A percentile compares a stretch with the other conserved stretches of the same genome.
These are phyloP conservation scores for Drosophila meridionalis DNA, from an alignment of 2,888 invertebrate species.

Conservation along the genomic window DNA sequence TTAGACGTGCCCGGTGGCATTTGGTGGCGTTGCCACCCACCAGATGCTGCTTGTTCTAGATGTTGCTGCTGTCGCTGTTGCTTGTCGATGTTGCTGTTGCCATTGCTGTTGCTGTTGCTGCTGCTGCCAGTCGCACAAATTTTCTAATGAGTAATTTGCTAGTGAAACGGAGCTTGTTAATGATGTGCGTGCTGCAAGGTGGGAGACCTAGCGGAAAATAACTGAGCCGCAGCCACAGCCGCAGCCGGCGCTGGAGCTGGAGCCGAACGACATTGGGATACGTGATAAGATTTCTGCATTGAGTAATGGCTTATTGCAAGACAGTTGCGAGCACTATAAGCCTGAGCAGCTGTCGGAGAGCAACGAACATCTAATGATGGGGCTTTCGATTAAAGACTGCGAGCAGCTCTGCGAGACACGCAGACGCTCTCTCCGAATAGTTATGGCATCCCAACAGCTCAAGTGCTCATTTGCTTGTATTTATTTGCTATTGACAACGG, in stretches of 20 bases:
- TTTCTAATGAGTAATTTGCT: conserved; percentile 75
- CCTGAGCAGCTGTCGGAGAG: conserved; percentile 20
- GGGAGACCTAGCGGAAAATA: background rate
- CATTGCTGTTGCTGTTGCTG: conserved; percentile 8
- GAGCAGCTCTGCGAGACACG: background rate
- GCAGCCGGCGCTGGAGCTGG: background rate
- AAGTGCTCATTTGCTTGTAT: background rate
- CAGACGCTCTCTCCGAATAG: background rate
- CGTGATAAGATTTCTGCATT: conserved; percentile 63
- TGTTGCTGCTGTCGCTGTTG: conserved; percentile 15
- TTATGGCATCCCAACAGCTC: background rate
- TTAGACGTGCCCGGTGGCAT: conserved; percentile 53
- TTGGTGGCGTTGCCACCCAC: conserved; percentile 50
- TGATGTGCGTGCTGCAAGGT: conserved; percentile 56
- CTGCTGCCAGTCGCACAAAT: conserved; percentile 43
- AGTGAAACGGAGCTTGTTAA: conserved; percentile 54
- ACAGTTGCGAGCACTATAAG: conserved; percentile 47
- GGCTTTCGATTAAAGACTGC: conserved; percentile 6
- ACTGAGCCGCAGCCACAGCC: background rate
- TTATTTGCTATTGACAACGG: no score
- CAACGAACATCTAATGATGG: conserved; percentile 28
- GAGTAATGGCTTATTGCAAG: conserved; percentile 59
- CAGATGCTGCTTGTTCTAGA: conserved; percentile 35
- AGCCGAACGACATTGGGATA: conserved; percentile 17
- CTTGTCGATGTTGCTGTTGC: conserved; percentile 13